phyloP scores from a whole-genome alignment of 1,140 invertebrate genomes.

The Caenorhabditis tropicalis region DNA sequence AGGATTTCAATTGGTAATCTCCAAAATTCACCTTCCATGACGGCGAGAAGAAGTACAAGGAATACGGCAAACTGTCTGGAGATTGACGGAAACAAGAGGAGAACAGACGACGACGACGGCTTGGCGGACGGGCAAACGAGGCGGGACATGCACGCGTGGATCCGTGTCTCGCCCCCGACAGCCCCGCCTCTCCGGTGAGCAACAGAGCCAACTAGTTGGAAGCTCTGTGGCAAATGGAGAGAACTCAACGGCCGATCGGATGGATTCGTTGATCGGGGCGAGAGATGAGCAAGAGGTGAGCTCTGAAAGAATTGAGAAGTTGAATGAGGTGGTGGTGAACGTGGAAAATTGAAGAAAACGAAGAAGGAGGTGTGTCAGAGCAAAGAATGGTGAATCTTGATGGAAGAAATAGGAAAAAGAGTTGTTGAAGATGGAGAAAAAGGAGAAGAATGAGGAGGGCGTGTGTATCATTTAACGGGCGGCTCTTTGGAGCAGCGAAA shows the following conservation, averaged over 20 bases:
- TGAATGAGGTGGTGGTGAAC: not conserved
- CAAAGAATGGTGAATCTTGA: slow-evolving; percentile 7
- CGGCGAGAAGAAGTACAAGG: slow-evolving; percentile 33
- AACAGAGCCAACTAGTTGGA: slow-evolving; percentile 26
- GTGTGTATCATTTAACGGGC: slow-evolving; percentile 41
- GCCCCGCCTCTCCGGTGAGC: slow-evolving; percentile 31
- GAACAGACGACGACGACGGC: slow-evolving; percentile 40
- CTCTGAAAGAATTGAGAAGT: not conserved
- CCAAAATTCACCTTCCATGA: slow-evolving; percentile 34
- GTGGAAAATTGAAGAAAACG: not conserved
- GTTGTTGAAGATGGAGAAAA: slow-evolving; percentile 7
- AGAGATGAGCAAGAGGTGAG: not conserved
- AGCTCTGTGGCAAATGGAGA: slow-evolving; percentile 36
- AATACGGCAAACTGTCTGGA: slow-evolving; percentile 11
- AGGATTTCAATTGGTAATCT: too few species aligned
- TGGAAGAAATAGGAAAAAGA: slow-evolving; percentile 10
- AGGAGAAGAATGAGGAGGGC: too few species aligned
- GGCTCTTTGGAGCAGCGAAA: not conserved
- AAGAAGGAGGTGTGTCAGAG: not conserved
- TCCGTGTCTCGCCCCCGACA: slow-evolving; percentile 28
- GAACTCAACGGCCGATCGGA: not conserved
- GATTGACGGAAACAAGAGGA: slow-evolving; percentile 16
- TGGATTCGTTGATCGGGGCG: not conserved
- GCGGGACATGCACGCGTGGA: slow-evolving; percentile 43
- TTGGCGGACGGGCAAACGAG: slow-evolving; percentile 35